Evolutionary conservation across 2,113 vertebrate genomes (phyloP), one percentile per base, ranked within the genome.

Genomic region (Alethe diademata): DNA sequence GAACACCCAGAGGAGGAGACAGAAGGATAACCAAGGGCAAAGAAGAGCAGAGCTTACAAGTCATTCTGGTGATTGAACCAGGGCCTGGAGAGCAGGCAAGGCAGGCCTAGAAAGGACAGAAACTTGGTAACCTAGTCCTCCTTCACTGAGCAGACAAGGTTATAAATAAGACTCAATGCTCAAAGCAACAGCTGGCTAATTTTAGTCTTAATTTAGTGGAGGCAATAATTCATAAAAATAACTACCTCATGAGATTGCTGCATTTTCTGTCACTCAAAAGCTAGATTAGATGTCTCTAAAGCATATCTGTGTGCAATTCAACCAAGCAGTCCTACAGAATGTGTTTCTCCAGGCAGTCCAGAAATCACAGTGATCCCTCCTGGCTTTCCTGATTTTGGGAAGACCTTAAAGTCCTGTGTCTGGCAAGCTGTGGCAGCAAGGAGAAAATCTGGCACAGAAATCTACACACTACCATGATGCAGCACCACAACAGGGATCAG

Each of bases 261-360:
- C 26, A 72, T 56, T 58, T 92, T 94, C 70, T 78, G 57, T 79
- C 82, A 82, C 70, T 87, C 61, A 88, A 69, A 65, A 88, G 61
- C 33, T 61, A 88, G 82, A 71, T 73, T 5, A 70, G 56, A 42
- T 50, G 36, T 64, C 74, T 76, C 53, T 85, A 33, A 87, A 90
- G 73, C 18, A 14, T 6, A 19, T 4, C 38, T 1, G 3, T 35
- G 50, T 78, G 47, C 22, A 72, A 24, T 56, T 47, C 57, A 38
- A 47, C 36, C 65, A 75, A 26, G 61, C 47, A 78, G 14, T 35
- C 33, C 35, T 35, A 42, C 5, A 71, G 51, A 64, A 65, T 24
- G 33, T 2, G 5, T 19, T 36, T 29, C 24, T 75, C 48, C 1
- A 2, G 65, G 33, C n/a, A 78, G 40, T 11, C 36, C 58, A 82